phyloP scores from a whole-genome alignment of 1,140 invertebrate genomes.

The Leptinotarsa lineolata region DNA sequence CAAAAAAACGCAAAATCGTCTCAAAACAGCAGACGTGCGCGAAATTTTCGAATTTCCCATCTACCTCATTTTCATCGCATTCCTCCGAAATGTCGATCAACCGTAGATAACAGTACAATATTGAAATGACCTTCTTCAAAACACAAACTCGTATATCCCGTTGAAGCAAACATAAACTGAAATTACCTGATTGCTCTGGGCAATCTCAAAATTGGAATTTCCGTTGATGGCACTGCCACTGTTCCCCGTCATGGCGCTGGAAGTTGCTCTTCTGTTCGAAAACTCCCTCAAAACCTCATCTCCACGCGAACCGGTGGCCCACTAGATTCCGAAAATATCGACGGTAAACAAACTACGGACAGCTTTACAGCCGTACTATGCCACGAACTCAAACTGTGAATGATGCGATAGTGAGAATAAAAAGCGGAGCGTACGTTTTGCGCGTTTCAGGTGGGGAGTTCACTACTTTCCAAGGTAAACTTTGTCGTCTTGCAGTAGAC shows the following conservation, averaged over 20 bases:
- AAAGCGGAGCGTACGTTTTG: not conserved
- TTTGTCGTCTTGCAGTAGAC: not conserved
- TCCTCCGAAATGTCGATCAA: no score
- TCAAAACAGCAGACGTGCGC: no score
- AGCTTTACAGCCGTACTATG: not conserved
- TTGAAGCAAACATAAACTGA: not conserved
- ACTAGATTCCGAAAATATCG: no score
- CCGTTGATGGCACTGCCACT: conserved; percentile 41
- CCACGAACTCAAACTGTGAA: not conserved
- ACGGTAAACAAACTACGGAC: no score
- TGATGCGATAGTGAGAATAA: not conserved
- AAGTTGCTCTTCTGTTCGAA: not conserved
- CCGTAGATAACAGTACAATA: no score
- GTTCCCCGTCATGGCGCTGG: conserved; percentile 30
- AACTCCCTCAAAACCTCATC: not conserved
- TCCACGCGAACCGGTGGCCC: not conserved
- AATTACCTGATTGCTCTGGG: conserved; percentile 49
- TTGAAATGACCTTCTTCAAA: no score
- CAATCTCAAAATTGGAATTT: conserved; percentile 48
- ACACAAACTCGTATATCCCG: no score
- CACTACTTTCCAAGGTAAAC: conserved; percentile 8
- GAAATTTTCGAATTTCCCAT: no score
- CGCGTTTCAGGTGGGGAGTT: not conserved
- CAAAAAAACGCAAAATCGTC: no score
- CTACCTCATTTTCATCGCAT: no score